These are phyloP conservation scores for Lypha dubia DNA, from an alignment of 2,888 invertebrate genomes.

Conservation along the genomic window DNA sequence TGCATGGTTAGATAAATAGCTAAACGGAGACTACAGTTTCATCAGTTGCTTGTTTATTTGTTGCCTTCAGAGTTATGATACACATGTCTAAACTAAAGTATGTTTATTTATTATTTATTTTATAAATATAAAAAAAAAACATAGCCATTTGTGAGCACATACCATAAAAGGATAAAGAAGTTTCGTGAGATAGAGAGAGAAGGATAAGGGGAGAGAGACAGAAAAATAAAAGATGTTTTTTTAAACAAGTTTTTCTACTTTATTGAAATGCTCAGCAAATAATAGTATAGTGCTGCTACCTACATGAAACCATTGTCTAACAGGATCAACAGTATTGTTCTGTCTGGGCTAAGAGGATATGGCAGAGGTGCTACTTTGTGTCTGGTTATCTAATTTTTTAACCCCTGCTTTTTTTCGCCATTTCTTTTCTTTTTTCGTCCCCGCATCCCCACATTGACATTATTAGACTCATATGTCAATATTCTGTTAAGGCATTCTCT, in stretches of 20 bases:
- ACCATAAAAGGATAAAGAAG: slow-evolving; percentile 2
- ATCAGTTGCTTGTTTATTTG: slow-evolving; percentile 30
- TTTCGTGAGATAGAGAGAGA: too few species aligned
- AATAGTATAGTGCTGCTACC: not conserved
- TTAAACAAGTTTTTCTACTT: slow-evolving; percentile 11
- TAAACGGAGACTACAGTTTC: slow-evolving; percentile 6
- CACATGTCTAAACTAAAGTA: slow-evolving; percentile 13
- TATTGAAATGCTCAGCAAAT: slow-evolving; percentile 3
- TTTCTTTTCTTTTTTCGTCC: slow-evolving; percentile 2
- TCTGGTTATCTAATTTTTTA: slow-evolving; percentile 16
- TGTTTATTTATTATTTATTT: slow-evolving; percentile 13
- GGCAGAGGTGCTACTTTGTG: slow-evolving; percentile 44
- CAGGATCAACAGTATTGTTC: slow-evolving; percentile 3
- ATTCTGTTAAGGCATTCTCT: slow-evolving; percentile 54
- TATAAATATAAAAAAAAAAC: not conserved
- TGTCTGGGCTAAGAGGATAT: not conserved
- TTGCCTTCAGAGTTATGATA: slow-evolving; percentile 38
- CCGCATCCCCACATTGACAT: slow-evolving; percentile 58
- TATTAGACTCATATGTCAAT: slow-evolving; percentile 70
- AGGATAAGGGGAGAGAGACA: too few species aligned
- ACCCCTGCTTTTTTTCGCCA: not conserved
- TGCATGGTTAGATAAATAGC: slow-evolving; percentile 42
- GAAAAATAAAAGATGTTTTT: slow-evolving; percentile 1
- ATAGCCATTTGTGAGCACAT: slow-evolving; percentile 9
- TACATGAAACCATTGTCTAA: slow-evolving; percentile 13